Evolutionary conservation across 2,888 invertebrate genomes (phyloP).

Genomic region (Lamproptera curius): DNA sequence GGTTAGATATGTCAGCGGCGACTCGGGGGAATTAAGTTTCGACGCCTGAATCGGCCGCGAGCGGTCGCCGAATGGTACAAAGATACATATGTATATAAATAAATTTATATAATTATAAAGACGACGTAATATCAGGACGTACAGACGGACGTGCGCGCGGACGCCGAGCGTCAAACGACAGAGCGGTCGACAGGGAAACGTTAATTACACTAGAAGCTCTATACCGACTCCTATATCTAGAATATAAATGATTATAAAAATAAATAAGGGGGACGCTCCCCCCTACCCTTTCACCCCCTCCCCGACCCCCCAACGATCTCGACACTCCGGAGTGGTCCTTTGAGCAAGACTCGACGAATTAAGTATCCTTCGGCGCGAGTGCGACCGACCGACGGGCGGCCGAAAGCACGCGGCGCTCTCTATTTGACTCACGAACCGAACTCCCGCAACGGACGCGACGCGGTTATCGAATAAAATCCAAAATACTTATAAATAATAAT

Average conservation of each 20-base stretch:
- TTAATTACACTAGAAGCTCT: conserved; percentile 57
- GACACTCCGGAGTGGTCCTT: conserved; percentile 36
- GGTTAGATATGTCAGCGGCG: conserved; percentile 43
- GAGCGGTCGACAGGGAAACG: conserved; percentile 39
- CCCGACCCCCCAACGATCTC: conserved; percentile 25
- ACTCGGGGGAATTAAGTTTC: conserved; percentile 55
- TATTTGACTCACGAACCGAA: conserved; percentile 33
- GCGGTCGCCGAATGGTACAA: conserved; percentile 23
- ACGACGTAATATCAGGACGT: conserved; percentile 14
- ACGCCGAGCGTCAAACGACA: conserved; percentile 24
- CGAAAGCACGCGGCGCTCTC: conserved; percentile 38
- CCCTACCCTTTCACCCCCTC: conserved; percentile 52
- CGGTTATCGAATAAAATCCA: conserved; percentile 49
- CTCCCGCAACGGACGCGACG: conserved; percentile 29
- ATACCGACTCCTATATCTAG: conserved; percentile 58
- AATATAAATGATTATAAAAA: conserved; percentile 76
- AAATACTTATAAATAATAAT: conserved; percentile 50
- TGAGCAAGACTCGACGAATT: conserved; percentile 45
- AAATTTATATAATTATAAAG: conserved; percentile 5
- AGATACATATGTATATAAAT: conserved; percentile 10
- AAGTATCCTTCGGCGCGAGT: conserved; percentile 29
- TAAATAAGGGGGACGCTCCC: conserved; percentile 63
- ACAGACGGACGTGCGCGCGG: conserved; percentile 3
- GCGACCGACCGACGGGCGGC: neutral
- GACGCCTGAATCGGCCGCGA: conserved; percentile 22